These are phyloP conservation scores for Pitta sordida DNA, from an alignment of 2,113 vertebrate genomes.

Conservation along the genomic window DNA sequence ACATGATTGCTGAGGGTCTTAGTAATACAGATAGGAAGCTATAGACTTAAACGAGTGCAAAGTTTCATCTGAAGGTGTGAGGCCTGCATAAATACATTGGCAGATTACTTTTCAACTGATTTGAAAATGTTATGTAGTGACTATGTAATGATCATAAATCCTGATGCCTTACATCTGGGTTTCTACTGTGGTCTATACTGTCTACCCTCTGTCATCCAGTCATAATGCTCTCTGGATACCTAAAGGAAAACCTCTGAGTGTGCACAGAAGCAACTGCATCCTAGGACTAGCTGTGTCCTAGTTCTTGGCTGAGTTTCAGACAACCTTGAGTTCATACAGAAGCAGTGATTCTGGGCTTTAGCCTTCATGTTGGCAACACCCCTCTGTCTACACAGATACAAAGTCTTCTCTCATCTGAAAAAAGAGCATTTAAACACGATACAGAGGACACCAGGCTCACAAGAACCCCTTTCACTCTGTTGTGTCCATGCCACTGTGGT, in stretches of 20 bases:
- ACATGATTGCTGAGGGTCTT: neutral
- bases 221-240: neutral
- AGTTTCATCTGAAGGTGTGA: neutral
- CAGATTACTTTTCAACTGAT: neutral
- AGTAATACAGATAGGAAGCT: neutral
- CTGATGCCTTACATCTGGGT: neutral
- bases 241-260: neutral
- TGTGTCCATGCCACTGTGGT: neutral
- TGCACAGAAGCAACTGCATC: neutral
- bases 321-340: neutral
- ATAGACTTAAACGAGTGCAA: neutral
- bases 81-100: neutral
- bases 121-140: neutral
- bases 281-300: neutral
- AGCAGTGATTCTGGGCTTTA: neutral
- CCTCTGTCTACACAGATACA: neutral
- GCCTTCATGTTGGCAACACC: fast-evolving
- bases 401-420: neutral
- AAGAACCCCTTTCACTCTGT: neutral
- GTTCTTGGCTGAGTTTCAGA: neutral
- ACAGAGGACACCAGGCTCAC: neutral
- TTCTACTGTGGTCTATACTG: neutral
- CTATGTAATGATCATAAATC: neutral
- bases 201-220: neutral
- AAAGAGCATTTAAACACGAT: neutral